These are phyloP conservation scores for Hylaeus anthracinus DNA, from an alignment of 1,140 invertebrate genomes.

Conservation along the genomic window DNA sequence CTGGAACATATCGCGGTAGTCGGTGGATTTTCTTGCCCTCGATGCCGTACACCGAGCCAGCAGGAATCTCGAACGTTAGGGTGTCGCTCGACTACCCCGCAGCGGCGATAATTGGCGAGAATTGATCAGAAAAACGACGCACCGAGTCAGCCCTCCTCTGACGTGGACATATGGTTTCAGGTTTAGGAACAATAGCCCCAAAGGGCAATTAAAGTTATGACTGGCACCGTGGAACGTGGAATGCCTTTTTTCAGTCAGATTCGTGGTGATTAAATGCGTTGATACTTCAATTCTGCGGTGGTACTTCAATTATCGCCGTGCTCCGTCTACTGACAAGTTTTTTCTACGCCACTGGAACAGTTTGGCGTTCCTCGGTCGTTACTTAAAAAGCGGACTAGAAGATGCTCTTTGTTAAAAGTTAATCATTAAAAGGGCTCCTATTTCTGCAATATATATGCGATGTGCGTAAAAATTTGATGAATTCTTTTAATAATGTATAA, in stretches of 20 bases:
- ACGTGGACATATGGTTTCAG: slow-evolving; percentile 23
- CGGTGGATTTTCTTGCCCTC: slow-evolving; percentile 46
- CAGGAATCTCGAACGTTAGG: slow-evolving; percentile 16
- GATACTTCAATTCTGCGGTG: not conserved
- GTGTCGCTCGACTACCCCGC: slow-evolving; percentile 18
- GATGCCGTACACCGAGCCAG: slow-evolving; percentile 8
- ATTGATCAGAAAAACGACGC: slow-evolving; percentile 42
- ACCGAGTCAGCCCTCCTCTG: slow-evolving; percentile 14
- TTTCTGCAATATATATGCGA: no score
- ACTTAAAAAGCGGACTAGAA: no score
- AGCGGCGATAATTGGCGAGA: slow-evolving; percentile 55
- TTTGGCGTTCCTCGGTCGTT: not conserved
- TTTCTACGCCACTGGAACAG: not conserved
- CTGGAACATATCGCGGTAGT: slow-evolving; percentile 42
- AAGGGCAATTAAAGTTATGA: slow-evolving; percentile 41
- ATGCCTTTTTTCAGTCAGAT: not conserved
- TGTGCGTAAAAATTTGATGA: no score
- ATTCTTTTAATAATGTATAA: no score
- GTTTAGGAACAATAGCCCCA: slow-evolving; percentile 45
- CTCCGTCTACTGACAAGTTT: not conserved
- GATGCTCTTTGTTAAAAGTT: no score
- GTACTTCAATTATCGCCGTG: slow-evolving; percentile 6
- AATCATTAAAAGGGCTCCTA: no score
- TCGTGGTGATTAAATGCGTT: slow-evolving; percentile 4
- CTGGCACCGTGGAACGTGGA: not conserved